Base-by-base conservation (phyloP, 1,140 invertebrate species). In the Rhopalosiphum maidis region DNA sequence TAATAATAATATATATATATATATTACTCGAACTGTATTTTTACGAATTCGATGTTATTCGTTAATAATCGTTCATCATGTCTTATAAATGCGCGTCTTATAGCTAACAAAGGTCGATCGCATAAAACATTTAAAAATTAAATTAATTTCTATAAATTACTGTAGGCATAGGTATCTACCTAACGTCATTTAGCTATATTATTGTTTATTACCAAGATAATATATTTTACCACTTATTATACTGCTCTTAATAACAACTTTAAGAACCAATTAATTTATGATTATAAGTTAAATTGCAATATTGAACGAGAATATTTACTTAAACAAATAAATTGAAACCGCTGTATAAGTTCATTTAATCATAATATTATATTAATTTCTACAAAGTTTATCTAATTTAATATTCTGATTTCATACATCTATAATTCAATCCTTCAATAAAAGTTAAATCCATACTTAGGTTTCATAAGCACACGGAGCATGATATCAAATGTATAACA, bases 251-350 rank as follows among this genome's bases (percentile, higher is more conserved):
- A n/a, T 68, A 60, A 30, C 55, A 60, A 9, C 9, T 60, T n/a
- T 46, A 51, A 68, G 60, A 68, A 68, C 60, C 60, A 68, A 68
- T 68, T 68, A 68, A n/a, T n/a, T 68, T 68, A 68, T 68, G 60
- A 68, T 68, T 68, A 68, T 68, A n/a, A 68, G 30, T 68, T 18
- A 18, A 68, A 68, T 15, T 68, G 11, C n/a, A n/a, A 68, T 68
- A 68, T n/a, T 18, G 60, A n/a, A n/a, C n/a, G 23, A 68, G 60
- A n/a, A 68, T 68, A n/a, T 68, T 68, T 68, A n/a, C 55, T 68
- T 68, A n/a, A 15, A 68, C 60, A 30, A 68, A 68, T 68, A 18
- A 68, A 68, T n/a, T 68, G 15, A 68, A 68, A 68, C n/a, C 30
- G 60, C 30, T 68, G 18, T 11, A 68, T 68, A 68, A 68, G n/a